Conservation (phyloP, 2,113 vertebrate genomes). For the Aythya baeri region DNA sequence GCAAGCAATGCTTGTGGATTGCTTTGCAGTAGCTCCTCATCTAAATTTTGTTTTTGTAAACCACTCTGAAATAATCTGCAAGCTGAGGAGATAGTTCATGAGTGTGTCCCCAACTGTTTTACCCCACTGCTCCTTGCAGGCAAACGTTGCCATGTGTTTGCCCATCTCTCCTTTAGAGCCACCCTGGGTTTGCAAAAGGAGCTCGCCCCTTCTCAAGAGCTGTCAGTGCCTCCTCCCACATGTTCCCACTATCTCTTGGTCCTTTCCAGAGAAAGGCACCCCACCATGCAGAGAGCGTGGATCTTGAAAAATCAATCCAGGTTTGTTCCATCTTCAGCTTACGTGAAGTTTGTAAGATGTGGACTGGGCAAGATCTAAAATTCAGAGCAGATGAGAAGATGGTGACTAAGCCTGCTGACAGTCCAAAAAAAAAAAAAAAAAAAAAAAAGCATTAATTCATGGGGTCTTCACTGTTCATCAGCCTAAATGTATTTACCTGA, state of each 20-base stretch:
- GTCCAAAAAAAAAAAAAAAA: background rate
- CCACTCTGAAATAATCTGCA: background rate
- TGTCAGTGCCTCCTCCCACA: background rate
- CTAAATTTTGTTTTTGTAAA: background rate
- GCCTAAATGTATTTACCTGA: slow-evolving; percentile 2
- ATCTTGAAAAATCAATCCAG: background rate
- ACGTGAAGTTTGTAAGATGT: background rate
- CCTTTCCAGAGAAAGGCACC: background rate
- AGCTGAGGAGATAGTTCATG: background rate
- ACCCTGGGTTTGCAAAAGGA: background rate
- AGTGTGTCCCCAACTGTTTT: background rate
- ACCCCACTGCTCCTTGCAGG: background rate
- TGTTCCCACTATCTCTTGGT: background rate
- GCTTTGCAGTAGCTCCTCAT: background rate
- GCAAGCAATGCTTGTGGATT: background rate
- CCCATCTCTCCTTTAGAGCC: background rate
- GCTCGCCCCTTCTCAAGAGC: background rate
- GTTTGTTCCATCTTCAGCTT: background rate
- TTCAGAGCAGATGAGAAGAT: background rate
- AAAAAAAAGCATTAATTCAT: background rate
- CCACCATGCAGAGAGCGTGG: background rate
- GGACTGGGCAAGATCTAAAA: background rate
- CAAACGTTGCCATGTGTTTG: background rate
- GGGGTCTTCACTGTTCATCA: slow-evolving; percentile 10
- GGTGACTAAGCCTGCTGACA: background rate